Base-by-base conservation (phyloP, 2,888 invertebrate species). In the Erebia aethiops region DNA sequence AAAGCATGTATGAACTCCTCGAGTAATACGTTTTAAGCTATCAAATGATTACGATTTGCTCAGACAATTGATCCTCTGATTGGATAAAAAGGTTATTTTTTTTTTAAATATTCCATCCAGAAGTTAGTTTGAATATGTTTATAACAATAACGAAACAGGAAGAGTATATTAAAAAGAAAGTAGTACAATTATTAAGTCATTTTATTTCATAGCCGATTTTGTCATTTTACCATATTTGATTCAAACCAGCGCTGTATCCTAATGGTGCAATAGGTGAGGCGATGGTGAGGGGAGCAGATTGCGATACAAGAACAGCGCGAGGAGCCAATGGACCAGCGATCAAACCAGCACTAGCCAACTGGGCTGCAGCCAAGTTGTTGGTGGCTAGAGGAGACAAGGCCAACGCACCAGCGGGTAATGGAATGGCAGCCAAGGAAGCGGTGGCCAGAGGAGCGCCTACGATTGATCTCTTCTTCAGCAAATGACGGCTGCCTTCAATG, bases 381-480 rank as follows among this genome's bases (percentile, higher is more conserved):
- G 61, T 16, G 2, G 26, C 26, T 26, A 26, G 26, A 26, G 26
- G 26, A 2, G 26, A 26, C 26, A 26, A 26, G 4, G 26, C 26
- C 26, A 26, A 26, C 3, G 26, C 26, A 3, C 26, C 26, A 26
- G 26, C 26, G 46, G 11, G 7, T 46, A 61, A 18, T 18, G 61
- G 18, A 13, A 46, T 11, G 5, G 46, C 21, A 21, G 21, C 49
- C 13, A 46, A 62, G 13, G 9, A 4, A 18, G 61, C 8, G 7
- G 61, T 18, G 46, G 11, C 2, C 43, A 46, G 49, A 66, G 21
- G 69, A 61, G 83, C 49, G 81, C 87, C 63, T 4, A 87, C 84
- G 72, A 87, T 86, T 10, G 91, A 92, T 62, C 90, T 90, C 80
- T 91, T 93, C 80, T 83, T 89, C 75, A 90, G 78, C 52, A 84